phyloP scores from a whole-genome alignment of 2,888 invertebrate genomes.

The Parnassius glacialis region DNA sequence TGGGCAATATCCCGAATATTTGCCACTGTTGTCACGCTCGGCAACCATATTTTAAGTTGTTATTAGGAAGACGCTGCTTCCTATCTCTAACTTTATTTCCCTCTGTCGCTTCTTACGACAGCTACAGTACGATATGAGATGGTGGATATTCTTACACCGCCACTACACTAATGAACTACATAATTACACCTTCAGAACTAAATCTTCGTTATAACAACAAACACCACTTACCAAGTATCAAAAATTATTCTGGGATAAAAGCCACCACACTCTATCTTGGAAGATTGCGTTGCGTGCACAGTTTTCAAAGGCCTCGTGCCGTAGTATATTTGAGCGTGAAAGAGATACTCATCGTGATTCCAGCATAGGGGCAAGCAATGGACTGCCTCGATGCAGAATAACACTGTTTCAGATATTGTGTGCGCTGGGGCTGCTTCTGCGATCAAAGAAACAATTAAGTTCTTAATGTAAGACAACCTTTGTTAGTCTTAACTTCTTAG shows the following conservation, averaged over 20 bases:
- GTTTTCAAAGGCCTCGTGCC: conserved; percentile 90
- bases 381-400: conserved; percentile 90
- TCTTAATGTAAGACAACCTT: no score
- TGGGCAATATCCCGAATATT: no score
- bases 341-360: conserved; percentile 91
- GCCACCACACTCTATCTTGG: conserved; percentile 83
- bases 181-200: no score
- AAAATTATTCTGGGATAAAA: conserved; percentile 92
- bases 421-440: conserved; percentile 85
- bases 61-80: no score
- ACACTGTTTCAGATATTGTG: conserved; percentile 86
- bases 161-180: no score
- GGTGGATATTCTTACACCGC: no score
- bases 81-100: no score
- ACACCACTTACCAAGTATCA: conserved; percentile 87
- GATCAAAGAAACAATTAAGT: conserved; percentile 29
- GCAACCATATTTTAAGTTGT: no score
- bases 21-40: no score
- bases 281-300: conserved; percentile 85
- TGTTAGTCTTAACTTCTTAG: no score
- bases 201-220: not conserved
- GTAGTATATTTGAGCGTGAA: conserved; percentile 93
- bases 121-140: no score
- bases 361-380: conserved; percentile 89
- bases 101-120: no score